These are phyloP conservation scores for Hormaphis cornu DNA, from an alignment of 1,140 invertebrate genomes.

Conservation along the genomic window DNA sequence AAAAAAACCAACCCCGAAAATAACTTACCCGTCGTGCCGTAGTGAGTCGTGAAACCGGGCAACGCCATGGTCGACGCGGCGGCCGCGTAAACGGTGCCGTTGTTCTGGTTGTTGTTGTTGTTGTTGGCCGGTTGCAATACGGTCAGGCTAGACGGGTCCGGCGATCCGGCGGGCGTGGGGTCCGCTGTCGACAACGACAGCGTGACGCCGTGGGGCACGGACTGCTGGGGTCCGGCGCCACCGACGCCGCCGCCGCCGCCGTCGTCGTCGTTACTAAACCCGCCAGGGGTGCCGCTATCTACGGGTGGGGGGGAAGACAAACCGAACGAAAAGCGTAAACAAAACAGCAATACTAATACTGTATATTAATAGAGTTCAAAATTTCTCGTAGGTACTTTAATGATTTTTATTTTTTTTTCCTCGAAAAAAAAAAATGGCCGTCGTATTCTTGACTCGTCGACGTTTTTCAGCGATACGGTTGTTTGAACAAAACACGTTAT, in stretches of 20 bases:
- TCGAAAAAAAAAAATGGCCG: too few relatives aligned
- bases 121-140: conserved; percentile 48
- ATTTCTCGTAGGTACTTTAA: too few relatives aligned
- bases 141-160: conserved; percentile 41
- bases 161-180: conserved; percentile 43
- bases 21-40: conserved; percentile 59
- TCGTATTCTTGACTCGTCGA: too few relatives aligned
- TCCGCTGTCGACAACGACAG: conserved; percentile 49
- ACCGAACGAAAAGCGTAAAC: conserved; percentile 2
- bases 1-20: too few relatives aligned
- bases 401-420: too few relatives aligned
- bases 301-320: conserved; percentile 25
- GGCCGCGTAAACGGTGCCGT: conserved; percentile 43
- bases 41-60: conserved; percentile 58
- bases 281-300: conserved; percentile 28
- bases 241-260: conserved; percentile 23
- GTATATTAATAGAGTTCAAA: too few relatives aligned
- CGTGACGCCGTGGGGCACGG: conserved; percentile 45
- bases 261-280: conserved; percentile 24
- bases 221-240: conserved; percentile 37
- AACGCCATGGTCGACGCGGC: conserved; percentile 51
- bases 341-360: background rate
- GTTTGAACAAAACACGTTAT: too few relatives aligned
- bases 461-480: too few relatives aligned
- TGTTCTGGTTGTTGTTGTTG: conserved; percentile 46